phyloP scores from a whole-genome alignment of 2,888 invertebrate genomes.

The Drosophila demipolita region DNA sequence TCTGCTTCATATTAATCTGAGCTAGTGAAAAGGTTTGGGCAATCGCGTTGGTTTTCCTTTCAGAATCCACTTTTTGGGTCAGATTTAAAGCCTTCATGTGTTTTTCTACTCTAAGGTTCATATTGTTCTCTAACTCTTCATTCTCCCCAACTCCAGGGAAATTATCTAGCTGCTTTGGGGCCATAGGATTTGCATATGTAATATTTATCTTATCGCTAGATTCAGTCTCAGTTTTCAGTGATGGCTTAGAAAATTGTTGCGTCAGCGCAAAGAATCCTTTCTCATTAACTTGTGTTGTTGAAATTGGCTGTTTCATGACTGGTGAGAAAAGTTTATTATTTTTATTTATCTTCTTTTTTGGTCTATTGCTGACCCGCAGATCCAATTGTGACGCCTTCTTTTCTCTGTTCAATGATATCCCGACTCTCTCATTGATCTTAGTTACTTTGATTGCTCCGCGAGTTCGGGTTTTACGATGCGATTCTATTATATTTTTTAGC shows the following conservation, averaged over 20 bases:
- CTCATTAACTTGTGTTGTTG: neutral
- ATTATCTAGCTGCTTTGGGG: too few relatives aligned
- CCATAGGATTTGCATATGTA: neutral
- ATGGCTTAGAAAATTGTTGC: too few relatives aligned
- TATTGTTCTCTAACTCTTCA: neutral
- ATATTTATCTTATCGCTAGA: neutral
- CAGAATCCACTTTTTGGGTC: neutral
- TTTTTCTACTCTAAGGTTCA: neutral
- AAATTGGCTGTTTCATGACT: neutral
- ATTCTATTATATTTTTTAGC: neutral
- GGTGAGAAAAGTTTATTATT: too few relatives aligned
- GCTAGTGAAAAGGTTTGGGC: neutral
- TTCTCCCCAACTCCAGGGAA: neutral
- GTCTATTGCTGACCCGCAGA: conserved; percentile 17
- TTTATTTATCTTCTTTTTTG: neutral
- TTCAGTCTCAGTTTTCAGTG: neutral
- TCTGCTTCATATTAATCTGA: neutral
- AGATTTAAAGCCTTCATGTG: neutral
- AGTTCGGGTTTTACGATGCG: fast-evolving
- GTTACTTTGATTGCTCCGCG: neutral
- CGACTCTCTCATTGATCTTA: neutral
- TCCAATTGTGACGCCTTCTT: neutral
- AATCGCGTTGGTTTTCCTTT: neutral
- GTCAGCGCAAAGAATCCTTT: neutral
- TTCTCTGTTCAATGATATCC: neutral